phyloP scores from a whole-genome alignment of 2,888 invertebrate species.

The Parapristionchus giblindavisi region DNA sequence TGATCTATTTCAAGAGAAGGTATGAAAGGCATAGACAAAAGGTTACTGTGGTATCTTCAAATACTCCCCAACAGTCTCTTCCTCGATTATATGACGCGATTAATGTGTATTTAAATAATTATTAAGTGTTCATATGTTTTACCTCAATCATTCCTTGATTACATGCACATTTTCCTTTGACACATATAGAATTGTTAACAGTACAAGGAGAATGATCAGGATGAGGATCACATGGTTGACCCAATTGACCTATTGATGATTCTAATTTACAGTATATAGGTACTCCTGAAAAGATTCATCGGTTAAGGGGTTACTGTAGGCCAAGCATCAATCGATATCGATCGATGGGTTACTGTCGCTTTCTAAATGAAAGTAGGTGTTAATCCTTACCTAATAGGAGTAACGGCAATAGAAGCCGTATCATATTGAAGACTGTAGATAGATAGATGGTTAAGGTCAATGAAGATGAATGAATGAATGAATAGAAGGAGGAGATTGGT shows the following conservation, averaged over 20 bases:
- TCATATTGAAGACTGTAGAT: not conserved
- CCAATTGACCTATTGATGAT: not conserved
- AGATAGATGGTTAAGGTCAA: too few relatives aligned
- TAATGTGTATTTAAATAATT: not conserved
- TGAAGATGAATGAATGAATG: not conserved
- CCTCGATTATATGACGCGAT: not conserved
- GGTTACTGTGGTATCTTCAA: too few relatives aligned
- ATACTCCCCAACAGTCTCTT: not conserved
- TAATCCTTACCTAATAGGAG: slow-evolving; percentile 11
- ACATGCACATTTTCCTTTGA: slow-evolving; percentile 16
- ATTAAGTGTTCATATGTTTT: not conserved
- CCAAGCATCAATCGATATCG: too few relatives aligned
- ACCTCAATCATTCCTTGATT: slow-evolving; percentile 3
- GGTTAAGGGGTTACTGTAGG: too few relatives aligned
- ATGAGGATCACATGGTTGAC: slow-evolving; percentile 31
- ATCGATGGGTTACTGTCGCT: too few relatives aligned
- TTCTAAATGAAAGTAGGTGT: not conserved
- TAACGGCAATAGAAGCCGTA: slow-evolving; percentile 25
- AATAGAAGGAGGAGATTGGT: not conserved
- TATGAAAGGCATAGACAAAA: too few relatives aligned
- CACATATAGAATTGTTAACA: slow-evolving; percentile 3
- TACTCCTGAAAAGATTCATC: too few relatives aligned
- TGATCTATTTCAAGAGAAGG: not conserved
- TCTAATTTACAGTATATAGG: too few relatives aligned
- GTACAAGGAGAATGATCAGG: slow-evolving; percentile 11